phyloP scores from a whole-genome alignment of 2,888 invertebrate genomes.

The Netelia virgata region DNA sequence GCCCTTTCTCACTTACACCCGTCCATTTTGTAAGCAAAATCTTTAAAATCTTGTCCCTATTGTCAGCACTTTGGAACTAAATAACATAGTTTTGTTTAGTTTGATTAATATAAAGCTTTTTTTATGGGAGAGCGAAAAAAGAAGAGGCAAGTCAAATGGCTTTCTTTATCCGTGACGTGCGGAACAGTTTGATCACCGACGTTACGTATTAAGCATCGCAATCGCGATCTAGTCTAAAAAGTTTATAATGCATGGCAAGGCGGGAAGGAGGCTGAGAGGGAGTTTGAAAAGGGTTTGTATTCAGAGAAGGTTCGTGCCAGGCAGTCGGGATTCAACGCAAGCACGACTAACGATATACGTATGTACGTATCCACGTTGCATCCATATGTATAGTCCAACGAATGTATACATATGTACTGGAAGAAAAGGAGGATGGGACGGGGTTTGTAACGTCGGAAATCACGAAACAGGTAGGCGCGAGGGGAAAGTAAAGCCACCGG shows the following conservation, averaged over 20 bases:
- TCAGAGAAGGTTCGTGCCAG: conserved; percentile 56
- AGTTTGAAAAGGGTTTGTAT: conserved; percentile 54
- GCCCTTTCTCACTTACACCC: too few species aligned
- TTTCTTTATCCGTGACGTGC: conserved; percentile 11
- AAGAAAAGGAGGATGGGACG: conserved; percentile 22
- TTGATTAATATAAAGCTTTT: too few species aligned
- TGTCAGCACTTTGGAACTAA: too few species aligned
- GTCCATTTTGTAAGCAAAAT: too few species aligned
- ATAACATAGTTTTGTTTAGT: too few species aligned
- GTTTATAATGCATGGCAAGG: conserved; percentile 23
- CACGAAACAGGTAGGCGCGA: conserved; percentile 63
- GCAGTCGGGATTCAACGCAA: conserved; percentile 52
- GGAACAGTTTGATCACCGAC: conserved; percentile 49
- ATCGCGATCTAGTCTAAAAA: conserved; percentile 48
- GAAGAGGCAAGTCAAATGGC: conserved; percentile 22
- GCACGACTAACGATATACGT: conserved; percentile 43
- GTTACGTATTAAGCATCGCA: conserved; percentile 41
- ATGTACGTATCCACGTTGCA: conserved; percentile 28
- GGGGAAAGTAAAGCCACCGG: conserved; percentile 61
- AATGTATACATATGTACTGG: conserved; percentile 30
- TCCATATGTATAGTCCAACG: conserved; percentile 33
- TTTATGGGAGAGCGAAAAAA: too few species aligned
- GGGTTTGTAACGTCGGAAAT: conserved; percentile 59
- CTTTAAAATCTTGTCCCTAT: too few species aligned
- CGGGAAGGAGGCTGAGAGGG: conserved; percentile 20